Evolutionary conservation across 2,797 vertebrate species (phyloP).

Genomic region (Myotis findleyi): DNA sequence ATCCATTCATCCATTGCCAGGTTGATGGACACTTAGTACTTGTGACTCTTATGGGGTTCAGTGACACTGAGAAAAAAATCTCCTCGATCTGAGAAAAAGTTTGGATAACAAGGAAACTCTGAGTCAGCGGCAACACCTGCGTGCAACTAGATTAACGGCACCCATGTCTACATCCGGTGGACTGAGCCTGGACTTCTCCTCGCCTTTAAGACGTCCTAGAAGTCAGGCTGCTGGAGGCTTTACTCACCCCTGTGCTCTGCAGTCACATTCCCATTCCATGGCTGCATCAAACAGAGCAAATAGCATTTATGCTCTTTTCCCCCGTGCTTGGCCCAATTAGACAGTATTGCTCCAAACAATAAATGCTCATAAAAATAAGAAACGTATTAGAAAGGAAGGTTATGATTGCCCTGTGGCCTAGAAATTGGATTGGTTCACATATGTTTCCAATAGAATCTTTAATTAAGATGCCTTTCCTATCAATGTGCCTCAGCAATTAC

Average conservation of each 20-base stretch:
- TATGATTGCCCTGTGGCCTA: conserved; percentile 23
- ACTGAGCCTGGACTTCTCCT: background rate
- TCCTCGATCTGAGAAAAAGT: background rate
- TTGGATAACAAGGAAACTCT: background rate
- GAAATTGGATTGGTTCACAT: conserved; percentile 54
- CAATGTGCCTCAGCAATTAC: conserved; percentile 34
- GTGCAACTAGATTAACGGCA: background rate
- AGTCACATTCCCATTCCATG: background rate
- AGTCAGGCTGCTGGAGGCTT: background rate
- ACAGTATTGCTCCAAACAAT: conserved; percentile 46
- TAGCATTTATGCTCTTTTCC: conserved; percentile 25
- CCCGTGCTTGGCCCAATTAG: conserved; percentile 53
- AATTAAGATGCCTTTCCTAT: conserved; percentile 63
- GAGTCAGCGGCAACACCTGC: background rate
- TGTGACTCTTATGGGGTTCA: background rate
- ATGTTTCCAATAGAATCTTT: conserved; percentile 68
- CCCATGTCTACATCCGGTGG: rapidly evolving
- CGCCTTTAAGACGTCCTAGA: background rate
- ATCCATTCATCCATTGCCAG: background rate
- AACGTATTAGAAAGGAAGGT: conserved; percentile 59
- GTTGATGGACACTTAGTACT: background rate
- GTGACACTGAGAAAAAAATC: background rate
- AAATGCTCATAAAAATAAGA: conserved; percentile 69
- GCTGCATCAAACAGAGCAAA: conserved; percentile 37
- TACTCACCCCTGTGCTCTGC: background rate